These are phyloP conservation scores for Diachasmimorpha longicaudata DNA, from an alignment of 1,140 invertebrate species.

Conservation along the genomic window DNA sequence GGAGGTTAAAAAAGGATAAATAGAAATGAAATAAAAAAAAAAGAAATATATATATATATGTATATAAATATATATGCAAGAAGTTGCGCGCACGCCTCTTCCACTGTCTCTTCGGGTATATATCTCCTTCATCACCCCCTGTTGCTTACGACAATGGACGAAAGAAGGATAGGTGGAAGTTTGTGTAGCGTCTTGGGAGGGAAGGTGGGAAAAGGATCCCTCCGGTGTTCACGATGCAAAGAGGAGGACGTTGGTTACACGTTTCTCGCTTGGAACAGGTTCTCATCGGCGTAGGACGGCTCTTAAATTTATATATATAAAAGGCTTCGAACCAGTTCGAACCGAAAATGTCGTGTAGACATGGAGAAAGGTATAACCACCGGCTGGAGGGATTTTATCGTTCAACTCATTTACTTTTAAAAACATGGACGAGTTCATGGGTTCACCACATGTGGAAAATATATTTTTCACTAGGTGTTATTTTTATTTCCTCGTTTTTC, in stretches of 20 bases:
- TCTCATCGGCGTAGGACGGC: constrained; percentile 33
- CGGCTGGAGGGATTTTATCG: neutral
- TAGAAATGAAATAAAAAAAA: constrained; percentile 10
- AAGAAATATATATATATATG: too few relatives aligned
- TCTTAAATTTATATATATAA: neutral
- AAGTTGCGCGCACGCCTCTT: constrained; percentile 3
- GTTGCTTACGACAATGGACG: constrained; percentile 18
- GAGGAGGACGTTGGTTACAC: neutral
- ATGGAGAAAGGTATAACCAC: neutral
- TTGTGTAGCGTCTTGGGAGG: neutral
- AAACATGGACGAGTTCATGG: constrained; percentile 3
- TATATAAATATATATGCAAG: constrained; percentile 1
- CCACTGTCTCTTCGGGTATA: neutral
- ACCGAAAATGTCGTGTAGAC: constrained; percentile 25
- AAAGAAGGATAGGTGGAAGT: constrained; percentile 15
- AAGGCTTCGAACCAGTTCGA: constrained; percentile 24
- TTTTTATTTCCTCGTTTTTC: neutral
- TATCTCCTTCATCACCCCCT: constrained; percentile 7
- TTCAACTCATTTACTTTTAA: constrained; percentile 3
- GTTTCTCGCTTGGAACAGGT: constrained; percentile 26
- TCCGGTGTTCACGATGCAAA: neutral
- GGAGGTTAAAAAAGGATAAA: neutral
- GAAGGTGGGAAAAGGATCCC: constrained; percentile 10
- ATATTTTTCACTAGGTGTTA: neutral
- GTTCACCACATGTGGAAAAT: constrained; percentile 1